Conservation (phyloP, 2,797 vertebrate species). For the Chiroxiphia lanceolata region DNA sequence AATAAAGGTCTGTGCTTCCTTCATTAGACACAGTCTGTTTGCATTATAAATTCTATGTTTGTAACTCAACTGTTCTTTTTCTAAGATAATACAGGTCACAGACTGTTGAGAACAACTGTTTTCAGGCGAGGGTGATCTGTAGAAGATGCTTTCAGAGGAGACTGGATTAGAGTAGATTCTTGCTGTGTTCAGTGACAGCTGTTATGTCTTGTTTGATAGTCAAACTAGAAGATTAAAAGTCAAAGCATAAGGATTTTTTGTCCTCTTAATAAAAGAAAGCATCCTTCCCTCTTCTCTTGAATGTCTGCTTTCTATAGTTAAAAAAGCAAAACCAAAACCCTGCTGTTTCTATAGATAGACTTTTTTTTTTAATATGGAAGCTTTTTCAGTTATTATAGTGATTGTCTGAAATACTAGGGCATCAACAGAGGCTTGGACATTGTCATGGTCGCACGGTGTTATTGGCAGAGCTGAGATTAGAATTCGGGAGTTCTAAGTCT, state of each 20-base stretch:
- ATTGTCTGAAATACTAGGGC: background rate
- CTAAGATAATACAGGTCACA: background rate
- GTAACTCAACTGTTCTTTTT: background rate
- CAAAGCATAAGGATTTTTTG: background rate
- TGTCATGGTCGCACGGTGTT: rapidly evolving
- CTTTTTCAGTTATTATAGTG: background rate
- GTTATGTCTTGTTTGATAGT: background rate
- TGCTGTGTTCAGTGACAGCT: background rate
- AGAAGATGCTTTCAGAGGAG: background rate
- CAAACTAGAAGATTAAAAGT: background rate
- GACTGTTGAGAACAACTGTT: background rate
- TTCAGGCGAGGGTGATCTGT: background rate
- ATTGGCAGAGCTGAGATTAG: background rate
- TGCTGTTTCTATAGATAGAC: background rate
- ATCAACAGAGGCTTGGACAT: background rate
- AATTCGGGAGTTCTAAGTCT: background rate
- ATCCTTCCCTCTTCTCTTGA: background rate
- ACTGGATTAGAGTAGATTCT: background rate
- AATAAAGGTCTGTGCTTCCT: background rate
- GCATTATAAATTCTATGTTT: background rate
- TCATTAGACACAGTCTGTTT: background rate
- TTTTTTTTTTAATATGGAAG: background rate
- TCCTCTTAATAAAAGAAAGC: background rate
- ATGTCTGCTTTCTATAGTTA: background rate
- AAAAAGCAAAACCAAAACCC: rapidly evolving